Conservation (phyloP, 2,113 vertebrate species). For the Reinhardtius hippoglossoides region DNA sequence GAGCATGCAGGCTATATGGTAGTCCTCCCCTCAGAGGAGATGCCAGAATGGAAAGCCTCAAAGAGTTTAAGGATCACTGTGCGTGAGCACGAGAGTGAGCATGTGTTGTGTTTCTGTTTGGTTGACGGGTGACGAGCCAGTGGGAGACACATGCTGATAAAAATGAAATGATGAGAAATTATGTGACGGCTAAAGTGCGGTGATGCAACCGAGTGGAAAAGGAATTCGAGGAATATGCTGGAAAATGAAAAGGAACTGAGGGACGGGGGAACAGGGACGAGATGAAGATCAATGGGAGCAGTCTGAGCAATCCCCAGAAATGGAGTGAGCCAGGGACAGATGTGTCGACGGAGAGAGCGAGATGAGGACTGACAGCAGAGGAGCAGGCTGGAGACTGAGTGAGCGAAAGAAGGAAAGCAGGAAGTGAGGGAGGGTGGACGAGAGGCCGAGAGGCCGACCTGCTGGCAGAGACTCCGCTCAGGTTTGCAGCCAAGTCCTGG, state of each 20-base stretch:
- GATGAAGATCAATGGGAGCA: conserved; percentile 51
- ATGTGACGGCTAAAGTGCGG: conserved; percentile 33
- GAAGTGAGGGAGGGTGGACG: conserved; percentile 2
- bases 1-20: conserved; percentile 28
- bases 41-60: conserved; percentile 21
- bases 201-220: conserved; percentile 29
- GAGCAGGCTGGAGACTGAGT: conserved; percentile 4
- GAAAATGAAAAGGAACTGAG: conserved; percentile 22
- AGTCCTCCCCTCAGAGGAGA: conserved; percentile 8
- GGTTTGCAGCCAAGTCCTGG: conserved; percentile 25
- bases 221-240: conserved; percentile 38
- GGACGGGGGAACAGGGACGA: neutral
- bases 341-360: conserved; percentile 37
- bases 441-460: neutral
- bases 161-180: conserved; percentile 49
- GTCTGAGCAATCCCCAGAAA: conserved; percentile 37
- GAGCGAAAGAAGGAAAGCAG: conserved; percentile 28
- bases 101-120: neutral
- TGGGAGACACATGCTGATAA: conserved; percentile 22
- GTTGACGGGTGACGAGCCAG: neutral
- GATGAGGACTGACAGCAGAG: conserved; percentile 28
- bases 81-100: neutral
- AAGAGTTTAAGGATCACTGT: conserved; percentile 18
- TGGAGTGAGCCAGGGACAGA: conserved; percentile 34
- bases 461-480: conserved; percentile 8